These are phyloP conservation scores for Apteryx owenii DNA, from an alignment of 2,113 vertebrate species.

Conservation along the genomic window DNA sequence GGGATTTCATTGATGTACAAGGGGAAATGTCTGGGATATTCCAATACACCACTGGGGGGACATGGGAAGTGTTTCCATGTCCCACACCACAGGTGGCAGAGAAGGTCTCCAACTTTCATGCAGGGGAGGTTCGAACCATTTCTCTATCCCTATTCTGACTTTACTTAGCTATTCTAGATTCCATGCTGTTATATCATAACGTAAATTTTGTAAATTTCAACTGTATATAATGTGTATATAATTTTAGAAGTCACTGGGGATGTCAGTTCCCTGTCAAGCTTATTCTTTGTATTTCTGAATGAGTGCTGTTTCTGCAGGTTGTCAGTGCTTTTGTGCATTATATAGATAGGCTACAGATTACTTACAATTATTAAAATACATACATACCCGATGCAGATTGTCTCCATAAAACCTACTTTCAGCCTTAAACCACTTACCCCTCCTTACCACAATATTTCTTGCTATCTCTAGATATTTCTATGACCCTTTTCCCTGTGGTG, in stretches of 20 bases:
- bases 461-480: background rate
- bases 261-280: background rate
- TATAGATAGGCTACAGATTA: background rate
- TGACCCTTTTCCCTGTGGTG: background rate
- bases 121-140: background rate
- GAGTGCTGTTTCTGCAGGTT: background rate
- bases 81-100: background rate
- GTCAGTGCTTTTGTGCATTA: background rate
- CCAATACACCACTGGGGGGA: background rate
- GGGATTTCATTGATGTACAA: background rate
- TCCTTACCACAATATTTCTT: background rate
- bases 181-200: background rate
- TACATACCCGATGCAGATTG: background rate
- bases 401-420: background rate
- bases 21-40: background rate
- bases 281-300: background rate
- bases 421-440: background rate
- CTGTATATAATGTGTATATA: background rate
- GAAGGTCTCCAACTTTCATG: background rate
- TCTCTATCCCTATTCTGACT: background rate
- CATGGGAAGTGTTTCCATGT: rapidly evolving
- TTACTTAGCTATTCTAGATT: background rate
- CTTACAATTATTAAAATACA: background rate
- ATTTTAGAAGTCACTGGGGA: background rate
- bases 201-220: background rate